Evolutionary conservation across 2,113 vertebrate species (phyloP).

Genomic region (Rattus norvegicus): GRCr8 NC_086021.1:81592001-81592500

Average conservation of each 20-base stretch:
- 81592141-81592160: conserved; percentile 4
- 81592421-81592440: background rate
- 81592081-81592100: conserved; percentile 1
- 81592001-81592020: conserved; percentile 57
- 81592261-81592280: conserved; percentile 43
- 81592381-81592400: background rate
- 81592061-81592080: background rate
- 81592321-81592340: conserved; percentile 28
- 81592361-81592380: background rate
- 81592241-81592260: conserved; percentile 30
- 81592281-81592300: conserved; percentile 58
- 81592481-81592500: background rate
- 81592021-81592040: conserved; percentile 54
- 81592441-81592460: background rate
- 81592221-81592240: background rate
- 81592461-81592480: background rate
- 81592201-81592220: conserved; percentile 33
- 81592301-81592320: background rate
- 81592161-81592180: conserved; percentile 29
- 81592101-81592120: conserved; percentile 52
- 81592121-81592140: background rate
- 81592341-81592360: conserved; percentile 38
- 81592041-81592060: background rate
- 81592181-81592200: conserved; percentile 37
- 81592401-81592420: background rate